Conservation (phyloP, 2,113 vertebrate genomes). For the Sinocyclocheilus anophthalmus region DNA sequence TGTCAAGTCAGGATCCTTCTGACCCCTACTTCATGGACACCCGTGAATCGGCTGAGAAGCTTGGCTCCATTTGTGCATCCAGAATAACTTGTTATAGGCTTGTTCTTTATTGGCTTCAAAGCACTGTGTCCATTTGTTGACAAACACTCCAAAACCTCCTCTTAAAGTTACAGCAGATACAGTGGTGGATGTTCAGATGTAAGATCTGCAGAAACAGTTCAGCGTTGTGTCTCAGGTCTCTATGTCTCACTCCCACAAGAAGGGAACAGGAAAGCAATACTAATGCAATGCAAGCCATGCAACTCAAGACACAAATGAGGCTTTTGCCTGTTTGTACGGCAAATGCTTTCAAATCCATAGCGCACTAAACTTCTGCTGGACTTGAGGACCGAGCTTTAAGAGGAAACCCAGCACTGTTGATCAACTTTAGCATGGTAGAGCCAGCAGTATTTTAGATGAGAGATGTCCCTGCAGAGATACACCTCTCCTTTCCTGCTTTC, state of each 20-base stretch:
- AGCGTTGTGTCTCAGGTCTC: slow-evolving; percentile 72
- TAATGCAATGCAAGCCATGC: slow-evolving; percentile 77
- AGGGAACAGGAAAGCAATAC: slow-evolving; percentile 76
- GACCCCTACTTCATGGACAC: neutral
- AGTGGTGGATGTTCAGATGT: neutral
- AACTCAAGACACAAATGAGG: slow-evolving; percentile 47
- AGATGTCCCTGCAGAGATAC: slow-evolving; percentile 6
- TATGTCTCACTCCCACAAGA: slow-evolving; percentile 62
- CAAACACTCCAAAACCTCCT: neutral
- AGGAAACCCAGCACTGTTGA: neutral
- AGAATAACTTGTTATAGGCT: neutral
- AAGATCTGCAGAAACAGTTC: slow-evolving; percentile 59
- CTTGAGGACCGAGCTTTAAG: neutral
- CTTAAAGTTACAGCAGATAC: slow-evolving; percentile 16
- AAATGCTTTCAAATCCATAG: neutral
- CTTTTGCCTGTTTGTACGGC: slow-evolving; percentile 17
- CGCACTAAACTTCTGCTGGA: neutral
- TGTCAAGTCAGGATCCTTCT: neutral
- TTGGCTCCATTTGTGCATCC: neutral
- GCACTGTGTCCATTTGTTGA: neutral
- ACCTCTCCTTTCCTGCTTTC: neutral
- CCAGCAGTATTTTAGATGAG: neutral
- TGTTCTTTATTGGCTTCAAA: neutral
- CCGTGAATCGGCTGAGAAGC: no score
- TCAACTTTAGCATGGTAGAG: neutral